A percentile compares a stretch with the other conserved stretches of the same genome.
Evolutionary conservation across 2,888 invertebrate species (phyloP).

Genomic region (Eristalis tenax): DNA sequence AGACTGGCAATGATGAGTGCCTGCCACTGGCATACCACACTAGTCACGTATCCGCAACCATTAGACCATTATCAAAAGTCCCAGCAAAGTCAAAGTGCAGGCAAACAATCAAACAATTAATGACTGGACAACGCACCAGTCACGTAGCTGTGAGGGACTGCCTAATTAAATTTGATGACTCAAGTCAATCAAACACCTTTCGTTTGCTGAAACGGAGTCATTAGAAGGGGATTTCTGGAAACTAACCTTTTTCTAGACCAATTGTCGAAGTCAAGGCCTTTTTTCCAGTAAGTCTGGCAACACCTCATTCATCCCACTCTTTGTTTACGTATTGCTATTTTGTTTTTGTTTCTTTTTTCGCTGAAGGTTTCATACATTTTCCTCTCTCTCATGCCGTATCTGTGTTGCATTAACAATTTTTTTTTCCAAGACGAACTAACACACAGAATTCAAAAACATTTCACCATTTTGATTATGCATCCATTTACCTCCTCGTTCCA

Average conservation of each 20-base stretch:
- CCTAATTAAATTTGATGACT: neutral
- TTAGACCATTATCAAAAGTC: neutral
- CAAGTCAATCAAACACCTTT: neutral
- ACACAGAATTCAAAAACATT: neutral
- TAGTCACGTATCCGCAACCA: neutral
- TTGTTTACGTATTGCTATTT: slow-evolving; percentile 21
- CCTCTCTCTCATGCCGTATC: neutral
- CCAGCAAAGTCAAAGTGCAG: neutral
- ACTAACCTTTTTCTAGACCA: neutral
- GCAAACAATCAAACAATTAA: neutral
- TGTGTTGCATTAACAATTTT: neutral
- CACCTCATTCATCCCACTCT: slow-evolving; percentile 8
- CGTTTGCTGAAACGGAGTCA: neutral
- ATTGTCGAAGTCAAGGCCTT: neutral
- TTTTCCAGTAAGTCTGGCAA: neutral
- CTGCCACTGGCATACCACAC: neutral
- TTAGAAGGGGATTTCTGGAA: neutral
- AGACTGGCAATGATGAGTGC: too few relatives aligned
- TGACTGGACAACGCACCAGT: neutral
- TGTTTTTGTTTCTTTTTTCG: neutral
- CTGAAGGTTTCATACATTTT: neutral
- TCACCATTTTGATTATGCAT: neutral
- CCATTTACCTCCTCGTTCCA: neutral
- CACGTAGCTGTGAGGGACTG: neutral
- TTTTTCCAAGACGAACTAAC: neutral